Base-by-base conservation (phyloP, 2,888 invertebrate genomes). In the Pristionchus exspectatus region DNA sequence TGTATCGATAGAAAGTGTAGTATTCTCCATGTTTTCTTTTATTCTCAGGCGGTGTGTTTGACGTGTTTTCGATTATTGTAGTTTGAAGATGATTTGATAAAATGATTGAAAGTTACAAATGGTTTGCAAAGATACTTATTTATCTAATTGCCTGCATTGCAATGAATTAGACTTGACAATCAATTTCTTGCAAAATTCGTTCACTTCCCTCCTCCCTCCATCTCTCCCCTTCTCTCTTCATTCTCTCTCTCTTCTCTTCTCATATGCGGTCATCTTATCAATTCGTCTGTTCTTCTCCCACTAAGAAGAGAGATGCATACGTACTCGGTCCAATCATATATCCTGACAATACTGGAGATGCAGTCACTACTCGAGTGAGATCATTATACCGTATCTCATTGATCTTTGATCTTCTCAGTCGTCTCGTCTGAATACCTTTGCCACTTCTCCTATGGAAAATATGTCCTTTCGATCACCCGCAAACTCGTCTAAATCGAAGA, bases 1-100 rank as follows among this genome's bases (percentile, higher is more conserved):
- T 81, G 81, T 81, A 81, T 27, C 81, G 27, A 81, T 81, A 81
- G 81, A 81, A 50, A 81, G 27, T n/a, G 81, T 81, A 81, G 81
- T 81, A 81, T 81, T 81, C 50, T 50, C 50, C n/a, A 54, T 81
- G 50, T 81, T 77, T 30, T 81, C 50, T 50, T 81, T n/a, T 81
- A 54, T 50, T 12, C 81, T 81, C 81, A 81, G 81, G n/a, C 33
- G 81, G 74, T 77, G 21, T 81, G 81, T 50, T 50, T 50, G 50
- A 81, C 81, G 81, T 81, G 81, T 81, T 74, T 81, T 24, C 30
- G 44, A 77, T 77, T 77, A 77, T 18, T 81, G 24, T 50, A 81
- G 50, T 27, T 44, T 81, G 50, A 54, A 50, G 50, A 81, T 24
- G 81, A 54, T 2, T 44, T 44, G 50, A 81, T 81, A 81, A 81